These are phyloP conservation scores for Collichthys lucidus DNA, from an alignment of 2,113 vertebrate species.

Conservation along the genomic window DNA sequence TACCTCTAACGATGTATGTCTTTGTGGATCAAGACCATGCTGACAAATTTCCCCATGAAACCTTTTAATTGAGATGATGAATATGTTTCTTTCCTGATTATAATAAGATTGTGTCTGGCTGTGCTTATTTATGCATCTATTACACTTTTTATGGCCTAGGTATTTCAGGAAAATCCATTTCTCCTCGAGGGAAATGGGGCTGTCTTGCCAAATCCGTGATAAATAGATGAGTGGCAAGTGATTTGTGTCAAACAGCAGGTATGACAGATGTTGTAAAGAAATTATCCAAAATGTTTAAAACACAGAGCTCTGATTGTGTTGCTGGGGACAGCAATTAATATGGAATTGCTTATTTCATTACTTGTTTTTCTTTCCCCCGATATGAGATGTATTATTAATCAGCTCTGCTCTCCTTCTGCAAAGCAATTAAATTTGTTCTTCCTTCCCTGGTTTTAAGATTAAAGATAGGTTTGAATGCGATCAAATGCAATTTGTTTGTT, in stretches of 20 bases:
- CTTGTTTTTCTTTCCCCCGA: constrained; percentile 4
- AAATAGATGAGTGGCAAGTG: constrained; percentile 1
- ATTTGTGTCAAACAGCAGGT: constrained; percentile 28
- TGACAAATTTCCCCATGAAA: constrained; percentile 34
- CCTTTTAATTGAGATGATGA: constrained; percentile 57
- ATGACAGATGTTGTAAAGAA: neutral
- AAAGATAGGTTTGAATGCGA: neutral
- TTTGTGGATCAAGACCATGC: constrained; percentile 24
- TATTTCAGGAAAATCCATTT: constrained; percentile 41
- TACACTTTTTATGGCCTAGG: constrained; percentile 39
- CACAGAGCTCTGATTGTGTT: neutral
- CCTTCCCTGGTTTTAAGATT: neutral
- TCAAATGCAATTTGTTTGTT: constrained; percentile 14
- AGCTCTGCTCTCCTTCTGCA: neutral
- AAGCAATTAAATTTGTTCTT: neutral
- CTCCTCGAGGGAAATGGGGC: constrained; percentile 11
- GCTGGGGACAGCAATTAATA: neutral
- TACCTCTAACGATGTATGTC: constrained; percentile 29
- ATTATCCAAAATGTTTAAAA: neutral
- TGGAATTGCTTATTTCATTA: neutral
- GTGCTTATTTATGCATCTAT: constrained; percentile 60
- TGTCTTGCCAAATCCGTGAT: constrained; percentile 22
- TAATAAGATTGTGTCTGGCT: constrained; percentile 28
- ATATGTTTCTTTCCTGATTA: constrained; percentile 65
- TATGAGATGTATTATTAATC: constrained; percentile 31